phyloP scores from a whole-genome alignment of 1,140 invertebrate species.

The Penaeus japonicus region DNA sequence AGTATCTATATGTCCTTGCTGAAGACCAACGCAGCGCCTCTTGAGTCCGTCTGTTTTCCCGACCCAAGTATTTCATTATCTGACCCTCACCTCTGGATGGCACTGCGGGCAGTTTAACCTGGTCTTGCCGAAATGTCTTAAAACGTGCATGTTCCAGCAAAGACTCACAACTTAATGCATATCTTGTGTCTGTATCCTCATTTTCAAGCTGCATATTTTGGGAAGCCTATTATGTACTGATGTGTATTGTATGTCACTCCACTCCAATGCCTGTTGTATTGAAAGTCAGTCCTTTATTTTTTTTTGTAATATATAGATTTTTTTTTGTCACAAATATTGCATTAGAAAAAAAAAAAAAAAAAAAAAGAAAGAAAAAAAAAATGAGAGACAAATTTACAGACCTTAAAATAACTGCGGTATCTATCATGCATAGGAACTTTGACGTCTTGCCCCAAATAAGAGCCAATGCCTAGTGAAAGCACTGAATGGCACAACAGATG shows the following conservation, averaged over 20 bases:
- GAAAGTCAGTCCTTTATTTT: background rate
- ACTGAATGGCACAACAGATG: constrained; percentile 21
- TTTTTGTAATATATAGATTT: too few relatives aligned
- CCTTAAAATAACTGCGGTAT: constrained; percentile 29
- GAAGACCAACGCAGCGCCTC: background rate
- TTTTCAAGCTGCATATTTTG: constrained; percentile 26
- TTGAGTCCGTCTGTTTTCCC: background rate
- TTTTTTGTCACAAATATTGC: constrained; percentile 13
- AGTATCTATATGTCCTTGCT: background rate
- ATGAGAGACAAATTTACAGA: background rate
- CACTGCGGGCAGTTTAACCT: constrained; percentile 19
- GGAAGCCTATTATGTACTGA: constrained; percentile 20
- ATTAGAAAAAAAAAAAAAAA: background rate
- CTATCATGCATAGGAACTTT: constrained; percentile 39
- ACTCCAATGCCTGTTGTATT: constrained; percentile 16
- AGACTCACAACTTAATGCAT: constrained; percentile 28
- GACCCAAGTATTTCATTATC: constrained; percentile 16
- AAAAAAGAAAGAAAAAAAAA: background rate
- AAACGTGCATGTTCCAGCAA: constrained; percentile 20
- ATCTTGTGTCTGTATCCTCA: constrained; percentile 27
- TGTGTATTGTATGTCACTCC: constrained; percentile 13
- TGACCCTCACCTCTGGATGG: constrained; percentile 9
- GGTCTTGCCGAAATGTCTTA: constrained; percentile 13
- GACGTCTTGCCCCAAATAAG: constrained; percentile 24
- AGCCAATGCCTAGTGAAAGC: constrained; percentile 25